Evolutionary conservation across 1,140 invertebrate species (phyloP), one percentile per base, ranked within the genome.

Genomic region (Calosoma granatense): DNA sequence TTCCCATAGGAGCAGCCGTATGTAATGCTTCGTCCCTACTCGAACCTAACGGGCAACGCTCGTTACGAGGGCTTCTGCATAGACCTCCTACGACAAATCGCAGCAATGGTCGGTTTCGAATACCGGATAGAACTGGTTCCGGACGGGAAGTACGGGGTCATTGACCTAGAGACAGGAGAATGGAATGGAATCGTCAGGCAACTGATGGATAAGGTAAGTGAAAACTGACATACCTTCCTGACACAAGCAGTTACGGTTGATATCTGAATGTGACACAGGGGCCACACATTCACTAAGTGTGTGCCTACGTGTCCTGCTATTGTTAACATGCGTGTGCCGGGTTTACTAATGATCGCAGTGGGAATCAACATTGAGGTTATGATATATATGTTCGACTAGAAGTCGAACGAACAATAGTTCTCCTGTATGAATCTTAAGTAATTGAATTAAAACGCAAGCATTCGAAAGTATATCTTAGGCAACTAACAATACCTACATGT

Each of bases 141-240:
- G 0, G 95, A 98, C 72, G 87, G 89, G 61, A 92, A 93, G 81
- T 99, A 97, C 66, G 96, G 96, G 0, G 91, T 89, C 6, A 85
- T 86, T 63, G 88, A 95, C 70, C 87, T 90, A 0, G 85, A 90
- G 55, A 93, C 90, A 0, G 90, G 92, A 53, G 83, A 94, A 64
- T 99, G 95, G 96, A 97, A 97, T 67, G 96, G 96, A 0, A 92
- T 99, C 63, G 94, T 98, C 1, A 79, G 88, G 41, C 89, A 95
- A 67, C 78, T 97, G 15, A 87, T 96, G 74, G 87, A 92, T 68
- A 84, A 86, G 77, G 87, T 86, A 71, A 72, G 70, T 36, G 26
- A n/a, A n/a, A 6, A 36, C 26, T 36, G 6, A 36, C 26, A 36
- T 9, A 36, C n/a, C 26, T 36, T n/a, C n/a, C n/a, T n/a, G n/a